phyloP scores from a whole-genome alignment of 2,113 vertebrate species.

The Ctenodactylus gundi region DNA sequence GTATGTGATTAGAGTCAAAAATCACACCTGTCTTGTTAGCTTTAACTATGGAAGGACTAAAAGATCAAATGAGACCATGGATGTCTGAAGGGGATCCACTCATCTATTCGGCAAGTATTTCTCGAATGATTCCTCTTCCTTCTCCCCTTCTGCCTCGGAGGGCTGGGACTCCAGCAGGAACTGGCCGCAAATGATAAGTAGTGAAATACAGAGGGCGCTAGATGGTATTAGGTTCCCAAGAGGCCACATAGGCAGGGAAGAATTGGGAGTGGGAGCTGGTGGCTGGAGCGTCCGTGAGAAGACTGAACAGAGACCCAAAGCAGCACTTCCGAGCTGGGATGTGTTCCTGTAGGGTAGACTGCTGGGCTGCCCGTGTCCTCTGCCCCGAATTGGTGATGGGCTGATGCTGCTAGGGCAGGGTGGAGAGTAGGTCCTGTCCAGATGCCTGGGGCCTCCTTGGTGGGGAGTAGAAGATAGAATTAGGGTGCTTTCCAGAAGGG shows the following conservation, averaged over 20 bases:
- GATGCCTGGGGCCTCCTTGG: background rate
- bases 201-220: background rate
- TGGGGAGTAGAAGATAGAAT: background rate
- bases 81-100: background rate
- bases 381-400: background rate
- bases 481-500: background rate
- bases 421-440: background rate
- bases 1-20: background rate
- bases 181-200: no score
- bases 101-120: background rate
- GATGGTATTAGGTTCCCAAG: background rate
- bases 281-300: background rate
- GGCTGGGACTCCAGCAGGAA: background rate
- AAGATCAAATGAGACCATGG: background rate
- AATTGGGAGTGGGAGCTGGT: background rate
- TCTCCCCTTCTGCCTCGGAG: background rate
- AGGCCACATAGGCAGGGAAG: background rate
- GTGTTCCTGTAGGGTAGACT: accelerated
- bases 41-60: background rate
- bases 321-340: accelerated
- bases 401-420: accelerated
- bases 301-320: background rate
- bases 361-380: accelerated
- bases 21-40: background rate
- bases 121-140: background rate